Evolutionary conservation across 2,888 invertebrate species (phyloP).

Genomic region (Phortica magna): DNA sequence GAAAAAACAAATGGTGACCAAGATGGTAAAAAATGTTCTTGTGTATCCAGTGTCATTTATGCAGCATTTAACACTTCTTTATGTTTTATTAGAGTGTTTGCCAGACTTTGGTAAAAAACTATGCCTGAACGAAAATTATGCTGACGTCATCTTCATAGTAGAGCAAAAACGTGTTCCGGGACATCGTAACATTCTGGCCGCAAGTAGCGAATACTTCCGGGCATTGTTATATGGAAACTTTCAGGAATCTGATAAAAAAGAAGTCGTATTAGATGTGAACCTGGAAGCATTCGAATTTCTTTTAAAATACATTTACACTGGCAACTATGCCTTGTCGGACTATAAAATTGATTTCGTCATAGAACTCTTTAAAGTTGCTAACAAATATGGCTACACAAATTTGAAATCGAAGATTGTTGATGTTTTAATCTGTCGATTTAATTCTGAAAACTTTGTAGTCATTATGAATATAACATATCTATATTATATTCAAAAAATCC

Average conservation of each 20-base stretch:
- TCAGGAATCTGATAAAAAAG: background rate
- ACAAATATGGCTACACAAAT: background rate
- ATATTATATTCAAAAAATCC: background rate
- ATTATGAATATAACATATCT: background rate
- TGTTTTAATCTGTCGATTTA: background rate
- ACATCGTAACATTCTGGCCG: background rate
- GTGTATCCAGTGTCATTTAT: too few relatives aligned
- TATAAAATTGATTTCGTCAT: background rate
- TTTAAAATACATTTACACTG: conserved; percentile 3
- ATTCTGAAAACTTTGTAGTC: background rate
- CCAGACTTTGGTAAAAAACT: background rate
- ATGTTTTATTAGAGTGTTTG: too few relatives aligned
- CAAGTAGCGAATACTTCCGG: background rate
- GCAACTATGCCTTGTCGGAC: background rate
- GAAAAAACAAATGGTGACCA: too few relatives aligned
- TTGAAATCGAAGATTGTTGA: background rate
- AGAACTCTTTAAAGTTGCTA: background rate
- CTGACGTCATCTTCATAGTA: background rate
- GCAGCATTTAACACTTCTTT: too few relatives aligned
- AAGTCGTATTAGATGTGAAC: background rate
- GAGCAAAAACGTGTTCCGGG: background rate
- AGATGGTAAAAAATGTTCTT: too few relatives aligned
- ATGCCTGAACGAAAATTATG: background rate
- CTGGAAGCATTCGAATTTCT: background rate
- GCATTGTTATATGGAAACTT: conserved; percentile 4